phyloP scores from a whole-genome alignment of 2,113 vertebrate genomes.

The Nothoprocta pentlandii region DNA sequence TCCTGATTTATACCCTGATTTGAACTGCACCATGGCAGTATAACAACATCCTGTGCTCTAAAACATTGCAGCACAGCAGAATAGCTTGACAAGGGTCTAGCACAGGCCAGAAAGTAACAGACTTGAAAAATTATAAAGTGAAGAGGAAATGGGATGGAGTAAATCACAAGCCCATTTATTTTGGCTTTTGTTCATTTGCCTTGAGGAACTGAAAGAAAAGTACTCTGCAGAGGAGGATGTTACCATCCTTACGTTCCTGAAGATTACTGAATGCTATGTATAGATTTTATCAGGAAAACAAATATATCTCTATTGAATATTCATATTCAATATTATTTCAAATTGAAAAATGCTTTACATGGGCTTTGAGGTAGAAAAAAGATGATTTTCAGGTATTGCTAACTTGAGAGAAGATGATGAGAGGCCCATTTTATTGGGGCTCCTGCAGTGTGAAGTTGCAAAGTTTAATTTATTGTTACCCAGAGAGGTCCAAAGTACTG shows the following conservation, averaged over 20 bases:
- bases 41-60: neutral
- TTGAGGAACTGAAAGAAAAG: conserved; percentile 22
- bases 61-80: neutral
- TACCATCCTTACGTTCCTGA: conserved; percentile 13
- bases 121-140: conserved; percentile 9
- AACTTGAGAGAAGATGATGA: neutral
- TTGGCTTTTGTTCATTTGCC: conserved; percentile 50
- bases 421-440: neutral
- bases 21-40: neutral
- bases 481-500: neutral
- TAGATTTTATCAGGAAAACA: conserved; percentile 30
- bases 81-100: neutral
- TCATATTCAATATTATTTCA: neutral
- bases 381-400: neutral
- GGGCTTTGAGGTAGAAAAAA: neutral
- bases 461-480: neutral
- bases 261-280: neutral
- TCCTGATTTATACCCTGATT: neutral
- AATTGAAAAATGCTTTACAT: neutral
- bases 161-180: neutral
- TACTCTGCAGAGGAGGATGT: neutral
- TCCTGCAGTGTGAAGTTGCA: neutral
- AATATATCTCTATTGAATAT: neutral
- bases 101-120: neutral
- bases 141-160: conserved; percentile 12